Conservation (phyloP, 2,797 vertebrate species). For the Petrocephalus sullivani region DNA sequence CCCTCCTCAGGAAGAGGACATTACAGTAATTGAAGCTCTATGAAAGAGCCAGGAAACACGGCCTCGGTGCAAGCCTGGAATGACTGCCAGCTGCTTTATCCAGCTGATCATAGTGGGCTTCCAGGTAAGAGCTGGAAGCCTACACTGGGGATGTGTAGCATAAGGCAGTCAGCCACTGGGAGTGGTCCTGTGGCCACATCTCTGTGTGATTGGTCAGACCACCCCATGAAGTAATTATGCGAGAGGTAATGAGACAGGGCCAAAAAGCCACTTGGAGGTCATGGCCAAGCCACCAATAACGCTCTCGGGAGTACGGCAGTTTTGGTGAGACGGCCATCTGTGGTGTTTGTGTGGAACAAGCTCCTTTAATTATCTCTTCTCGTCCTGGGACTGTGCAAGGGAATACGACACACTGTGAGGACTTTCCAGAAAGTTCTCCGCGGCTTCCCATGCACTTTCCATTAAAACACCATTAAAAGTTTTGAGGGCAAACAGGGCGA, state of each 20-base stretch:
- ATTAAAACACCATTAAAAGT: constrained; percentile 8
- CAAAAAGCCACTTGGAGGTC: not conserved
- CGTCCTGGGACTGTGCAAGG: not conserved
- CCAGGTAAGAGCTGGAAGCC: not conserved
- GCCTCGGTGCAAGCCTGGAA: not conserved
- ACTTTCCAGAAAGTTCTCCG: not conserved
- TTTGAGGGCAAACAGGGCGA: not conserved
- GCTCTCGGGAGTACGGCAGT: not conserved
- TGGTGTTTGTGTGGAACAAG: not conserved
- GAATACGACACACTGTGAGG: not conserved
- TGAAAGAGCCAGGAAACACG: not conserved
- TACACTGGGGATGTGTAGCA: not conserved
- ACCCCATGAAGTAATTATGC: not conserved
- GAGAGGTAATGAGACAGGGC: not conserved
- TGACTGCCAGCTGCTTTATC: not conserved
- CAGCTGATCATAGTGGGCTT: not conserved
- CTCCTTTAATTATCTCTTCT: not conserved
- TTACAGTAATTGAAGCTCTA: not conserved
- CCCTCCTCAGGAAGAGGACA: not conserved
- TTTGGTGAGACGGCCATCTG: not conserved
- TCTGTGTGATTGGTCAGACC: not conserved
- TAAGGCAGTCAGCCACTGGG: not conserved
- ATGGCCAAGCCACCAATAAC: not conserved
- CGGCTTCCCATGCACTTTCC: not conserved
- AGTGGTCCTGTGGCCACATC: not conserved